phyloP scores from a whole-genome alignment of 2,113 vertebrate species.

The Tupaia tana region DNA sequence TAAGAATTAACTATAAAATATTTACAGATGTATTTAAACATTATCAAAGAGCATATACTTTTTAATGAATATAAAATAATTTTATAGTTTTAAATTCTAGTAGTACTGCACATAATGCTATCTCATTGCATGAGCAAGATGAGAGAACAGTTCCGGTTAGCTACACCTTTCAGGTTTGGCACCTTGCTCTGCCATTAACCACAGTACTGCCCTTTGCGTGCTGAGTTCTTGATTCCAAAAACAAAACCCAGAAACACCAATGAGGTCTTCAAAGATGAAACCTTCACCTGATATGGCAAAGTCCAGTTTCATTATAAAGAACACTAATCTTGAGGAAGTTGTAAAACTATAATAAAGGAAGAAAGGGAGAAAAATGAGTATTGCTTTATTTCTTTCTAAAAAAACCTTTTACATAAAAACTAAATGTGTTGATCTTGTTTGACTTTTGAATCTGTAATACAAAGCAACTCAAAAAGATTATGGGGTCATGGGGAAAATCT shows the following conservation, averaged over 20 bases:
- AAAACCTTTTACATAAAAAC: slow-evolving; percentile 23
- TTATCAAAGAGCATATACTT: not conserved
- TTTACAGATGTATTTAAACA: slow-evolving; percentile 28
- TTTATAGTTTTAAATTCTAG: slow-evolving; percentile 26
- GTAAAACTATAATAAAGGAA: not conserved
- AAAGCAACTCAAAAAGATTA: slow-evolving; percentile 34
- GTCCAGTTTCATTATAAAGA: slow-evolving; percentile 48
- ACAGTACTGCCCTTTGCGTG: not conserved
- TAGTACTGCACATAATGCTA: not conserved
- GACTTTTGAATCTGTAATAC: slow-evolving; percentile 19
- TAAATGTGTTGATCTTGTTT: slow-evolving; percentile 25
- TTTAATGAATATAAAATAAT: slow-evolving; percentile 37
- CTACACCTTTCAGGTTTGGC: slow-evolving; percentile 31
- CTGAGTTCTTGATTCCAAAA: not conserved
- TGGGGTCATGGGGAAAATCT: not conserved
- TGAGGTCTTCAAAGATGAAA: slow-evolving; percentile 16
- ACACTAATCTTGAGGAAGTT: slow-evolving; percentile 1
- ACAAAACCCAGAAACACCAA: not conserved
- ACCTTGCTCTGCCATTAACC: not conserved
- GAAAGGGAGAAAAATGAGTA: not conserved
- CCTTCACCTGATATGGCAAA: not conserved
- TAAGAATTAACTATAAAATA: slow-evolving; percentile 32
- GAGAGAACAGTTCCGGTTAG: not conserved
- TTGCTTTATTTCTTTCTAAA: slow-evolving; percentile 19
- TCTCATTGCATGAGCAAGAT: not conserved